Conservation (phyloP, 2,888 invertebrate species). For the Cephus rjabovi region DNA sequence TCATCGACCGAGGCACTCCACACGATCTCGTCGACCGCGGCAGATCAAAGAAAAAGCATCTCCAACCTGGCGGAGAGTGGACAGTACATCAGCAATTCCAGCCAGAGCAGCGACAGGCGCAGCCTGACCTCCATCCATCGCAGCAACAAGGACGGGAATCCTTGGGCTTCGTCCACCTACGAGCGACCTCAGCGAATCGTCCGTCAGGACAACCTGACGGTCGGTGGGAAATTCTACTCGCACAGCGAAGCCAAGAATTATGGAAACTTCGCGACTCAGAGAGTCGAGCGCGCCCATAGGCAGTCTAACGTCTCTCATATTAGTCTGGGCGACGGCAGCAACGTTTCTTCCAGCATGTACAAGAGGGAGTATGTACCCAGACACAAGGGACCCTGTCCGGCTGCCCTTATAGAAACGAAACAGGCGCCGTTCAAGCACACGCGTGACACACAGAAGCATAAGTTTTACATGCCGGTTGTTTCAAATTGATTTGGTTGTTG, state of each 20-base stretch:
- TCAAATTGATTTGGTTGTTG: constrained; percentile 56
- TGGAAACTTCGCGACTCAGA: constrained; percentile 74
- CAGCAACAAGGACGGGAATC: constrained; percentile 71
- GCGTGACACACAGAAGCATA: constrained; percentile 85
- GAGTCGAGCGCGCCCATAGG: constrained; percentile 72
- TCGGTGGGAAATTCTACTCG: constrained; percentile 81
- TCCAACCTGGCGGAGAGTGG: constrained; percentile 82
- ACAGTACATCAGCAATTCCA: constrained; percentile 75
- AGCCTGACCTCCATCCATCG: constrained; percentile 85
- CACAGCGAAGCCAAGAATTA: constrained; percentile 79
- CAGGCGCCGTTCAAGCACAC: constrained; percentile 86
- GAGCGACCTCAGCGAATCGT: constrained; percentile 75
- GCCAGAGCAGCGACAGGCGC: constrained; percentile 78
- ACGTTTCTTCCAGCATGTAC: constrained; percentile 75
- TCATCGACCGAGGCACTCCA: constrained; percentile 80
- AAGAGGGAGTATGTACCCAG: constrained; percentile 82
- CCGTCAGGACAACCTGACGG: constrained; percentile 76
- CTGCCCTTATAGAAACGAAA: constrained; percentile 80
- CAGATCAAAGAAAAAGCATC: constrained; percentile 84
- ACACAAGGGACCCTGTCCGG: constrained; percentile 82
- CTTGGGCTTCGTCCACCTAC: constrained; percentile 68
- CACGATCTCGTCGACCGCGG: constrained; percentile 77
- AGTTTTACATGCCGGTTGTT: constrained; percentile 81
- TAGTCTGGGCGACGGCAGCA: constrained; percentile 76
- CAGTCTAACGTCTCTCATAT: constrained; percentile 82